These are phyloP conservation scores for Hydroisotoma schaefferi DNA, from an alignment of 2,888 invertebrate species.

Conservation along the genomic window DNA sequence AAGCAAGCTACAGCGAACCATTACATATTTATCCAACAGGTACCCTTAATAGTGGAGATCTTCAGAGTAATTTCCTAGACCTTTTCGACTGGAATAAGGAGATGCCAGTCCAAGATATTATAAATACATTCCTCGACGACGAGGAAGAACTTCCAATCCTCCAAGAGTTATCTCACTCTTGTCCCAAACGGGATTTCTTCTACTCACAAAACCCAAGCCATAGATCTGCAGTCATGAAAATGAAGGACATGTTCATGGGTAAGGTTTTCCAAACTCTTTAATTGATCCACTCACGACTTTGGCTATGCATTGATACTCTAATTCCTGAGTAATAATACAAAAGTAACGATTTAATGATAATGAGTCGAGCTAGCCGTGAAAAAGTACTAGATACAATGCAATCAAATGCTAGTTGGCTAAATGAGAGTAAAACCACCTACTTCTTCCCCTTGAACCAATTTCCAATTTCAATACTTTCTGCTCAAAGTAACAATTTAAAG, in stretches of 20 bases:
- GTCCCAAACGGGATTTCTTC: slow-evolving; percentile 31
- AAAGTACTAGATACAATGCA: too few species aligned
- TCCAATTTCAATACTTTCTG: too few species aligned
- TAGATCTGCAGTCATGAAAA: slow-evolving; percentile 10
- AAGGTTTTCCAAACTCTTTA: neutral
- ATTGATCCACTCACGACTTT: neutral
- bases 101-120: slow-evolving; percentile 29
- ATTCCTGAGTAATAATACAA: too few species aligned
- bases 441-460: too few species aligned
- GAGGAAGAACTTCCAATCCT: slow-evolving; percentile 35
- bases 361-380: too few species aligned
- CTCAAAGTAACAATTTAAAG: too few species aligned
- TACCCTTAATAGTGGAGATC: neutral
- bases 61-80: slow-evolving; percentile 25
- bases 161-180: slow-evolving; percentile 21
- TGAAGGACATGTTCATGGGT: slow-evolving; percentile 3
- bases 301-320: too few species aligned
- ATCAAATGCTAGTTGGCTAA: too few species aligned
- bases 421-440: too few species aligned
- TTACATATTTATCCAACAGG: neutral
- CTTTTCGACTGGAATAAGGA: slow-evolving; percentile 31
- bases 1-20: too few species aligned
- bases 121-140: slow-evolving; percentile 37
- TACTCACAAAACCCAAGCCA: slow-evolving; percentile 29
- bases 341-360: too few species aligned